Percentiles rank a stretch among this genome's conserved stretches.
These are phyloP conservation scores for Notiomystis cincta DNA, from an alignment of 2,113 vertebrate species.

Conservation along the genomic window DNA sequence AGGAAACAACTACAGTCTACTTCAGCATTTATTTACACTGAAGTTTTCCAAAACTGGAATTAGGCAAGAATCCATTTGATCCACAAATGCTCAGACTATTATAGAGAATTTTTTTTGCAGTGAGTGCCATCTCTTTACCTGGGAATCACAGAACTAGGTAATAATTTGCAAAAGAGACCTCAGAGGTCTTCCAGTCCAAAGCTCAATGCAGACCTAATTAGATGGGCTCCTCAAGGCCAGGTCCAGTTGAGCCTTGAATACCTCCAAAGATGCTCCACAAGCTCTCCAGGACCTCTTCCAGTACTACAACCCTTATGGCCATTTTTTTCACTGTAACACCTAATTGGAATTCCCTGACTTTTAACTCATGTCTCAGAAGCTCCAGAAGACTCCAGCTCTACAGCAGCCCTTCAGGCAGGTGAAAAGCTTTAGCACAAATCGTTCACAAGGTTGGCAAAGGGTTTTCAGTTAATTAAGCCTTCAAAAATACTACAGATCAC, in stretches of 20 bases:
- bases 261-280: background rate
- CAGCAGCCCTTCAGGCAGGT: background rate
- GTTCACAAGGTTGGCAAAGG: background rate
- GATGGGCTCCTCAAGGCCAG: background rate
- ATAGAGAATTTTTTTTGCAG: accelerated
- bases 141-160: background rate
- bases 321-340: background rate
- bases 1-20: background rate
- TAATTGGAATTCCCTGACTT: background rate
- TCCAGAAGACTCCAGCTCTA: background rate
- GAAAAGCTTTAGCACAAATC: background rate
- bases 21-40: background rate
- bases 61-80: background rate
- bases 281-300: background rate
- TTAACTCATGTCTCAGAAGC: background rate
- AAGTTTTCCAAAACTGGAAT: background rate
- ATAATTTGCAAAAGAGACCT: background rate
- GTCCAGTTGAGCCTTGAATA: background rate
- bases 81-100: background rate
- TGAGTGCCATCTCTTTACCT: background rate
- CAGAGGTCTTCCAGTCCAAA: background rate
- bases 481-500: background rate
- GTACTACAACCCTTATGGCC: background rate
- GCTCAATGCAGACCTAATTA: background rate
- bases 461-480: background rate